phyloP scores from a whole-genome alignment of 2,113 vertebrate genomes.

The Ascaphus truei region DNA sequence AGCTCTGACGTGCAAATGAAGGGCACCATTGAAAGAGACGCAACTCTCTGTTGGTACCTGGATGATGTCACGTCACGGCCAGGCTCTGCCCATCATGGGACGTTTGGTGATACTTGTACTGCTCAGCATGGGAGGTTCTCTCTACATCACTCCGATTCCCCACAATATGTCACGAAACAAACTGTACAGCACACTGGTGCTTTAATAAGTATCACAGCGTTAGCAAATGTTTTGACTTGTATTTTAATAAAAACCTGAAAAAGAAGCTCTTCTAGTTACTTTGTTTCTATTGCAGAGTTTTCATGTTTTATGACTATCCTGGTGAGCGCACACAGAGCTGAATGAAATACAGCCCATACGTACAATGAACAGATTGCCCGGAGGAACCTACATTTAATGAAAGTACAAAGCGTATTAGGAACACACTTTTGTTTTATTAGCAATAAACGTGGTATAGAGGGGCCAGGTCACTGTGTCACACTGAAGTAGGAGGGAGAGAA shows the following conservation, averaged over 20 bases:
- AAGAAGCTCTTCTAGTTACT: background rate
- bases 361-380: no score
- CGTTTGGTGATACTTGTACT: background rate
- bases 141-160: background rate
- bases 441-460: no score
- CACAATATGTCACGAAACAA: background rate
- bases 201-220: background rate
- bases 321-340: no score
- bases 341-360: no score
- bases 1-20: conserved; percentile 64
- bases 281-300: background rate
- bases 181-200: background rate
- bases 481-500: no score
- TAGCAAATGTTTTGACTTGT: conserved; percentile 16
- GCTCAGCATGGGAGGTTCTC: background rate
- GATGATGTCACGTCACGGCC: conserved; percentile 58
- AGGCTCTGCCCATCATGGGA: conserved; percentile 38
- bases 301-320: background rate
- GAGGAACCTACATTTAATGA: no score
- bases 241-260: conserved; percentile 21
- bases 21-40: conserved; percentile 66
- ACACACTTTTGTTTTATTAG: background rate
- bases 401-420: background rate
- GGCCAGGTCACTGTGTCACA: no score
- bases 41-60: conserved; percentile 64